Evolutionary conservation across 2,888 invertebrate genomes (phyloP).

Genomic region (Allygus modestus): DNA sequence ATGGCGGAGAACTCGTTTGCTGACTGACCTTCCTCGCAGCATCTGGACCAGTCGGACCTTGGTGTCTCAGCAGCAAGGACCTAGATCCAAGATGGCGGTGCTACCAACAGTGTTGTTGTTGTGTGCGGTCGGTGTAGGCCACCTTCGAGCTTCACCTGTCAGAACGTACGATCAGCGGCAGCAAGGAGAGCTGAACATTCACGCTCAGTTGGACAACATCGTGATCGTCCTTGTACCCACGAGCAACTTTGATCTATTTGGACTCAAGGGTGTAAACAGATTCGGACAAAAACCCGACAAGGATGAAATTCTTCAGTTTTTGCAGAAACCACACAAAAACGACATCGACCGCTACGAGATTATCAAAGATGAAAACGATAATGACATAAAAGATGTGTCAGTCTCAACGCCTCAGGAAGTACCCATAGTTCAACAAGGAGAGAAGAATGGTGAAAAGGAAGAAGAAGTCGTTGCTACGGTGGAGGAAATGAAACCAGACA

Average conservation of each 20-base stretch:
- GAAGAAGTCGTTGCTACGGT: constrained; percentile 35
- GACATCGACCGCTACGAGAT: constrained; percentile 37
- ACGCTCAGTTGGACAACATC: constrained; percentile 86
- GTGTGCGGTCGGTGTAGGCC: not conserved
- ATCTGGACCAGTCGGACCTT: constrained; percentile 50
- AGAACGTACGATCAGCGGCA: constrained; percentile 84
- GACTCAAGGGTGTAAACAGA: constrained; percentile 72
- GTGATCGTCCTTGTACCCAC: constrained; percentile 81
- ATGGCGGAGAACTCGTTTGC: constrained; percentile 54
- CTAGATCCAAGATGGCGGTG: constrained; percentile 36
- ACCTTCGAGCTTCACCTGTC: constrained; percentile 53
- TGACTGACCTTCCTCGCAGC: constrained; percentile 54
- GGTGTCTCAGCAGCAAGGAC: constrained; percentile 21
- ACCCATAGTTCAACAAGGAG: constrained; percentile 71
- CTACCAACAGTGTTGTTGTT: not conserved
- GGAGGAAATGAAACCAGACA: constrained; percentile 40
- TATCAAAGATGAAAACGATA: constrained; percentile 20
- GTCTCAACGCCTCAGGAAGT: constrained; percentile 71
- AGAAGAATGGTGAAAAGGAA: constrained; percentile 52
- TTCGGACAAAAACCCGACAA: constrained; percentile 7
- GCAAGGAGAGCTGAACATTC: constrained; percentile 85
- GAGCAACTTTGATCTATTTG: constrained; percentile 61
- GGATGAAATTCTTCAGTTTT: constrained; percentile 12
- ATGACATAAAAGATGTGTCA: constrained; percentile 67
- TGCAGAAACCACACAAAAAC: constrained; percentile 39